A percentile compares a stretch with the other conserved stretches of the same genome.
These are phyloP conservation scores for Triops cancriformis DNA, from an alignment of 1,140 invertebrate genomes.

Conservation along the genomic window DNA sequence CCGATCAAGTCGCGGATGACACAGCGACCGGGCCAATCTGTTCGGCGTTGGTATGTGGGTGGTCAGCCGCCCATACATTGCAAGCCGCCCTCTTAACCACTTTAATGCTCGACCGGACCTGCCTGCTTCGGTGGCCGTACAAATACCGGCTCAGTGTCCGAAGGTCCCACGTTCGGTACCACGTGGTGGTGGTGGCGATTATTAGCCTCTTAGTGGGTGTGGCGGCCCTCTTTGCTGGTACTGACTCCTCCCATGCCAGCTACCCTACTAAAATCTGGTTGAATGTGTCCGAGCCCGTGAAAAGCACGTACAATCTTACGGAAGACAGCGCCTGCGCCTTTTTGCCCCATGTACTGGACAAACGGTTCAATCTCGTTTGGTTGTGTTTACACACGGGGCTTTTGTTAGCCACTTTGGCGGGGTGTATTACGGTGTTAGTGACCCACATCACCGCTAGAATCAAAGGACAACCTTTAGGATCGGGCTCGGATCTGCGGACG, in stretches of 20 bases:
- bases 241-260: neutral
- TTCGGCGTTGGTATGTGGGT: constrained; percentile 42
- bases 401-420: constrained; percentile 37
- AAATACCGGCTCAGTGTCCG: constrained; percentile 43
- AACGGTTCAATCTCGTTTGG: constrained; percentile 45
- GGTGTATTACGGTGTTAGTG: constrained; percentile 33
- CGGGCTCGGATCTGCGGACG: constrained; percentile 23
- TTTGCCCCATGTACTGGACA: constrained; percentile 43
- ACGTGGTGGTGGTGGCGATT: constrained; percentile 45
- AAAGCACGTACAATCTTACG: neutral
- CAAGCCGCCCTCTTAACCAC: constrained; percentile 47
- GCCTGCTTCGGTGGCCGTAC: constrained; percentile 43
- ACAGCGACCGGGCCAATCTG: constrained; percentile 42
- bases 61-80: constrained; percentile 45
- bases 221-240: constrained; percentile 35
- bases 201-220: constrained; percentile 44
- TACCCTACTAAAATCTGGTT: neutral
- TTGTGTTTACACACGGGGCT: constrained; percentile 43
- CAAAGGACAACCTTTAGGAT: constrained; percentile 3
- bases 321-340: constrained; percentile 38
- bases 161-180: constrained; percentile 46
- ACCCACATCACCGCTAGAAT: constrained; percentile 15
- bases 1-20: constrained; percentile 36
- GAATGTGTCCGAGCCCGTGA: neutral
- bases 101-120: constrained; percentile 43